phyloP scores from a whole-genome alignment of 2,888 invertebrate species.

The Stratiomys singularior region DNA sequence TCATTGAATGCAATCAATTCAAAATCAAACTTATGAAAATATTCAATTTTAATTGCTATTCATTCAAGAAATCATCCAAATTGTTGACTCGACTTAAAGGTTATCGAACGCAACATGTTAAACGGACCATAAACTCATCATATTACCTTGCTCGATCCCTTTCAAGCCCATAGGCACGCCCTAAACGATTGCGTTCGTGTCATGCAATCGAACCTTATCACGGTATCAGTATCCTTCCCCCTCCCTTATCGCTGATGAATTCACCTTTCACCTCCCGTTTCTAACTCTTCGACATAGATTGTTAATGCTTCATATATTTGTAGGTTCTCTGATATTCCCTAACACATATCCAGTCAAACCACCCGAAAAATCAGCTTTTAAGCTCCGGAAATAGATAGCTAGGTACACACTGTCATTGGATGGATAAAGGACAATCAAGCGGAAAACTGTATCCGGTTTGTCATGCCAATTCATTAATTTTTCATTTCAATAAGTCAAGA shows the following conservation, averaged over 20 bases:
- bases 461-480: slow-evolving; percentile 53
- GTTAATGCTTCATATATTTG: background rate
- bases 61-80: slow-evolving; percentile 31
- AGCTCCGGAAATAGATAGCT: slow-evolving; percentile 52
- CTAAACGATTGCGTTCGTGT: background rate
- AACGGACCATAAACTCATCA: slow-evolving; percentile 51
- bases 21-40: slow-evolving; percentile 22
- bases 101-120: slow-evolving; percentile 48
- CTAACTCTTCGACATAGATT: background rate
- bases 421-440: slow-evolving; percentile 49
- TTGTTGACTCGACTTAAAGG: slow-evolving; percentile 20
- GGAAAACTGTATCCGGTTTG: slow-evolving; percentile 52
- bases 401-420: slow-evolving; percentile 20
- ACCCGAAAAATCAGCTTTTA: slow-evolving; percentile 53
- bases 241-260: background rate
- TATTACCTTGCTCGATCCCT: background rate
- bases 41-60: slow-evolving; percentile 38
- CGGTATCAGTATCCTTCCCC: background rate
- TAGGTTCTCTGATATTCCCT: background rate
- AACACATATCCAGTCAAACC: slow-evolving; percentile 42
- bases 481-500: slow-evolving; percentile 51
- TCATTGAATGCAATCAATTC: background rate
- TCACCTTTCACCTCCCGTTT: background rate
- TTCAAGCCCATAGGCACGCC: slow-evolving; percentile 12
- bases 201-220: background rate